Evolutionary conservation across 2,888 invertebrate genomes (phyloP).

Genomic region (Phalera bucephala): DNA sequence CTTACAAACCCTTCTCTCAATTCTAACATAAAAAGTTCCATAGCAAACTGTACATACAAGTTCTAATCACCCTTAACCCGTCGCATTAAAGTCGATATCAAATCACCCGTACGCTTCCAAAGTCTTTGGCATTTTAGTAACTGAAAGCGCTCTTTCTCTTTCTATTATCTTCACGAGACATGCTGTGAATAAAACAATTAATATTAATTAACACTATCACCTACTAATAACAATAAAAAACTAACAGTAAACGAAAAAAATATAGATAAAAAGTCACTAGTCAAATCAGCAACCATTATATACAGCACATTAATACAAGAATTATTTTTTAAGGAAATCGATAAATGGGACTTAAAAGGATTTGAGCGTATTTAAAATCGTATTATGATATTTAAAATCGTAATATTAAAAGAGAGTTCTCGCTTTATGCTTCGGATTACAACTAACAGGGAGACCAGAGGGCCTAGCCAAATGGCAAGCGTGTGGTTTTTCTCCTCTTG

Average conservation of each 20-base stretch:
- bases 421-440: no score
- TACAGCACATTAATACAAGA: no score
- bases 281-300: neutral
- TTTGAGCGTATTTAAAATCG: no score
- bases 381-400: no score
- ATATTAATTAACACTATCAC: conserved; percentile 12
- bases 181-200: conserved; percentile 17
- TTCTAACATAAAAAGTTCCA: no score
- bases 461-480: no score
- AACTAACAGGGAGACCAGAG: no score
- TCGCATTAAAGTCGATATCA: neutral
- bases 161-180: conserved; percentile 5
- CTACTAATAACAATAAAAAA: conserved; percentile 6
- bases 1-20: no score
- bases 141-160: conserved; percentile 10
- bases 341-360: no score
- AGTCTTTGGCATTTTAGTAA: conserved; percentile 22
- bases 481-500: no score
- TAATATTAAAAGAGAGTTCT: no score
- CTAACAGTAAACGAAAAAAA: neutral
- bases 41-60: neutral
- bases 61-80: neutral
- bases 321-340: no score
- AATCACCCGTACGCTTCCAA: neutral
- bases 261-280: neutral